Conservation (phyloP, 2,113 vertebrate genomes). For the Tragelaphus imberbis region DNA sequence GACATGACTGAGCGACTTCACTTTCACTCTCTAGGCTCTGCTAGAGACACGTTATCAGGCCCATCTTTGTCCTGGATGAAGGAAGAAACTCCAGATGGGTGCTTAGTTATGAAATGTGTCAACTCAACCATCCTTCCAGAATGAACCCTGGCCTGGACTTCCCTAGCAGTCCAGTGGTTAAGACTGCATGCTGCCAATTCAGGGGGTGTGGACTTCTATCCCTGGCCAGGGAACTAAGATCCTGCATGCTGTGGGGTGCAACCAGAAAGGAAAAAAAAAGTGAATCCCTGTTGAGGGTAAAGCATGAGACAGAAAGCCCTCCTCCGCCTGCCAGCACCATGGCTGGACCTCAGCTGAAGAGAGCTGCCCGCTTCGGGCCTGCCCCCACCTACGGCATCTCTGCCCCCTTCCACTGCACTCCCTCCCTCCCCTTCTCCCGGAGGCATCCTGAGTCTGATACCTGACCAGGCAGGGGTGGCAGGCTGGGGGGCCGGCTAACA, state of each 20-base stretch:
- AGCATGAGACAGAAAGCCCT: neutral
- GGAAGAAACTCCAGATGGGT: neutral
- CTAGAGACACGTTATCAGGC: neutral
- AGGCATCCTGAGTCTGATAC: neutral
- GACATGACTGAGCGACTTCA: too few species aligned
- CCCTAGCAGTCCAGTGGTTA: too few species aligned
- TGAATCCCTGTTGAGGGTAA: too few species aligned
- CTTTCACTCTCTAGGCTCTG: neutral
- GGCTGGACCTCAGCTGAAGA: neutral
- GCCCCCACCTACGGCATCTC: too few species aligned
- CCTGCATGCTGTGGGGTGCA: too few species aligned
- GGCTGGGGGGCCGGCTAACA: neutral
- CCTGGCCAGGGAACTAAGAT: too few species aligned
- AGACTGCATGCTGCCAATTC: too few species aligned
- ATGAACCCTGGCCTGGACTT: neutral
- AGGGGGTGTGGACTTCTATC: too few species aligned
- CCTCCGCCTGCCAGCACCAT: too few species aligned
- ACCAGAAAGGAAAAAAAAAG: too few species aligned
- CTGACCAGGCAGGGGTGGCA: neutral
- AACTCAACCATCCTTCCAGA: neutral
- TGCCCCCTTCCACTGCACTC: neutral
- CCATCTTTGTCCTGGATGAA: neutral
- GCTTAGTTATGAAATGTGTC: neutral
- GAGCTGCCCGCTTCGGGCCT: neutral
- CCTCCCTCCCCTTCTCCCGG: neutral